Conservation (phyloP, 2,888 invertebrate species). For the Agelastica alni region DNA sequence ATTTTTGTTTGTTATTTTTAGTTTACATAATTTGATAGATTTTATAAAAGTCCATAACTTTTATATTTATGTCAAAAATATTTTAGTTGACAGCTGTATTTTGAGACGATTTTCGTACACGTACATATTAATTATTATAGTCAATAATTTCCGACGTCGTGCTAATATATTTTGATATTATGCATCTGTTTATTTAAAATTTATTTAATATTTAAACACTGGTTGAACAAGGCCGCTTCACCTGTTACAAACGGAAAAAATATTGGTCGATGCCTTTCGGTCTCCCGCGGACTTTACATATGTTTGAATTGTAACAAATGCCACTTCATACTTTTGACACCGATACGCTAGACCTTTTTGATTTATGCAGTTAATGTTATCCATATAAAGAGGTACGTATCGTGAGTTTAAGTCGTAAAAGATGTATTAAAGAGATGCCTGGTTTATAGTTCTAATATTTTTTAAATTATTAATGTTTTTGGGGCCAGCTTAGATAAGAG, state of each 20-base stretch:
- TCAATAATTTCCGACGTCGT: too few species aligned
- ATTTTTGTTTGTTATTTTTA: too few species aligned
- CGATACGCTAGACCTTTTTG: constrained; percentile 31
- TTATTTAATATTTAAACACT: background rate
- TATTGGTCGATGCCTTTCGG: constrained; percentile 35
- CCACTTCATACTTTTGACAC: constrained; percentile 45
- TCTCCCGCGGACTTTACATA: constrained; percentile 45
- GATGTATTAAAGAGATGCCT: too few species aligned
- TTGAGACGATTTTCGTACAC: too few species aligned
- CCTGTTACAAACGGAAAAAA: constrained; percentile 33
- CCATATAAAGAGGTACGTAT: background rate
- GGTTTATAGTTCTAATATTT: too few species aligned
- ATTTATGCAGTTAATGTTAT: constrained; percentile 25
- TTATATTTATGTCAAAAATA: too few species aligned
- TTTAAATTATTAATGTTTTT: too few species aligned
- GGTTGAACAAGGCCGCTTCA: constrained; percentile 8
- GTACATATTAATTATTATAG: too few species aligned
- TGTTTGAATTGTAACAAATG: constrained; percentile 43
- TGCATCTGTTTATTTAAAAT: constrained; percentile 1
- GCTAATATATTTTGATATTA: background rate
- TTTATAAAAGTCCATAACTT: too few species aligned
- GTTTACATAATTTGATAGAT: too few species aligned
- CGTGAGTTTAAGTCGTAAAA: background rate
- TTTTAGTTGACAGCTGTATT: too few species aligned
- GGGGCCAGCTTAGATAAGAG: too few species aligned